phyloP scores from a whole-genome alignment of 1,140 invertebrate genomes.

The Lamellibrachia luymesi region DNA sequence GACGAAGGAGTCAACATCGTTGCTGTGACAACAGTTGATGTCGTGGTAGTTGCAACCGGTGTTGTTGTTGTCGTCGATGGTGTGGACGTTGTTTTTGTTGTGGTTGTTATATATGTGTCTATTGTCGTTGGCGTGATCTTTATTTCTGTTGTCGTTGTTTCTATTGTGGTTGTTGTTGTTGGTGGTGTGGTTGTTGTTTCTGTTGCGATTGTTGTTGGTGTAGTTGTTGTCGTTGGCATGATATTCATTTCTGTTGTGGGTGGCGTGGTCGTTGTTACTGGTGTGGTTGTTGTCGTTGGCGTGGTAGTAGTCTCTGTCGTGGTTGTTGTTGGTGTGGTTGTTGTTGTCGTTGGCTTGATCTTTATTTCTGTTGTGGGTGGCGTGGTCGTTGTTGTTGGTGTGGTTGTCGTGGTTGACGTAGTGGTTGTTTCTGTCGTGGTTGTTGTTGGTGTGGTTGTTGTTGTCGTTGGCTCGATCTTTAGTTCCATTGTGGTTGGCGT shows the following conservation, averaged over 20 bases:
- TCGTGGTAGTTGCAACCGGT: background rate
- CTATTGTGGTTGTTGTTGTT: background rate
- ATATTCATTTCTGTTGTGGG: too few species aligned
- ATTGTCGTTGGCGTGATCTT: background rate
- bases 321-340: constrained; percentile 6
- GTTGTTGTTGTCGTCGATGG: background rate
- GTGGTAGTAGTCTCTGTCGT: background rate
- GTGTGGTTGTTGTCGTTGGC: constrained; percentile 8
- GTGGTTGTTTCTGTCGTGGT: background rate
- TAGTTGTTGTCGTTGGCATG: background rate
- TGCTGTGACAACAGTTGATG: background rate
- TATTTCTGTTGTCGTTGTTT: background rate
- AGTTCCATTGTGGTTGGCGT: too few species aligned
- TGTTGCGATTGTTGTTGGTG: background rate
- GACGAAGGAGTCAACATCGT: too few species aligned
- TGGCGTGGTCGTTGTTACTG: background rate
- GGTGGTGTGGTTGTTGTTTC: background rate
- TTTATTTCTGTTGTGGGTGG: background rate
- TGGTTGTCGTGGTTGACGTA: background rate
- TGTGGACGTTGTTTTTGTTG: background rate
- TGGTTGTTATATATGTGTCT: background rate
- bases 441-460: background rate
- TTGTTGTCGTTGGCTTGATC: background rate
- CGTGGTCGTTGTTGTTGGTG: background rate
- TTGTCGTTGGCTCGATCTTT: background rate